Percentiles rank a stretch among this genome's conserved stretches.
Evolutionary conservation across 2,797 vertebrate genomes (phyloP).

Genomic region (Microtus agrestis): DNA sequence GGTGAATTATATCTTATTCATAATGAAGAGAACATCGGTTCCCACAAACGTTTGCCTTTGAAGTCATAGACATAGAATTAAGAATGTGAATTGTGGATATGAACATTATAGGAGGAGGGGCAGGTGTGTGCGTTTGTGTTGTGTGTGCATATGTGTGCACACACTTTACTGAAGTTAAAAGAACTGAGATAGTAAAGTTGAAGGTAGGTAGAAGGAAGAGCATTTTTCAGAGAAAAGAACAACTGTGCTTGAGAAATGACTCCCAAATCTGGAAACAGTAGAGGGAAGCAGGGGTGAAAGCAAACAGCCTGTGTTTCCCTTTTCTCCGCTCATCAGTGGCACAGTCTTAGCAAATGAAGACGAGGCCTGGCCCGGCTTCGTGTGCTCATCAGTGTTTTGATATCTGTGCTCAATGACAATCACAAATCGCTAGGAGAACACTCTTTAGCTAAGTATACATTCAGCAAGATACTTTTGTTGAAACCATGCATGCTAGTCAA

Average conservation of each 20-base stretch:
- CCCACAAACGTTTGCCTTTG: conserved; percentile 18
- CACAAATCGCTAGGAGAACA: neutral
- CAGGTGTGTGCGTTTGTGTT: neutral
- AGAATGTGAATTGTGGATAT: neutral
- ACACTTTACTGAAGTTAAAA: neutral
- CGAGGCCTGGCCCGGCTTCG: neutral
- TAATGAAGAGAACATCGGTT: neutral
- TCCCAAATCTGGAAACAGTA: neutral
- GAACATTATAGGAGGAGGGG: neutral
- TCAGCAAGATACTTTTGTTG: neutral
- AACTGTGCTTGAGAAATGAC: neutral
- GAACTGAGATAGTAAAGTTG: neutral
- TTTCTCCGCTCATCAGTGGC: neutral
- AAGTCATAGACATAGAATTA: neutral
- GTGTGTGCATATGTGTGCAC: too few species aligned
- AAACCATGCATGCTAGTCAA: neutral
- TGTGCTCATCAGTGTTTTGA: neutral
- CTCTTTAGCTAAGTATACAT: neutral
- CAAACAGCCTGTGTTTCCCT: neutral
- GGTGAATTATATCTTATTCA: neutral
- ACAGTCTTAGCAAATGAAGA: neutral
- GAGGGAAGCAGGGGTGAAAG: neutral
- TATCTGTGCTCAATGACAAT: neutral
- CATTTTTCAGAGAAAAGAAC: neutral
- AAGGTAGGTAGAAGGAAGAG: neutral